A percentile compares a stretch with the other conserved stretches of the same genome.
Evolutionary conservation across 2,888 invertebrate genomes (phyloP).

Genomic region (Volucella zonaria): DNA sequence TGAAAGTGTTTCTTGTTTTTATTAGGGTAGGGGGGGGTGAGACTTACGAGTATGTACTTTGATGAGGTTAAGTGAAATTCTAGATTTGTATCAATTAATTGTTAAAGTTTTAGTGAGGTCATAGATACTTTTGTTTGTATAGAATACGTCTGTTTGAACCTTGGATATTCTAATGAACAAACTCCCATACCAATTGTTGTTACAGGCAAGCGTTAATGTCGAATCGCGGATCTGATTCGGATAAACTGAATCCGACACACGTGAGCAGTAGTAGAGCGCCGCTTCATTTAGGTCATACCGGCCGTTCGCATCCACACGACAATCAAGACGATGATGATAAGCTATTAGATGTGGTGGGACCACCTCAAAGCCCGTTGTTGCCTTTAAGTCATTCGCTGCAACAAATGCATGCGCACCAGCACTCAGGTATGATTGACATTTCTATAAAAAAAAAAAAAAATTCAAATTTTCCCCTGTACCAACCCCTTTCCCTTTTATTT

Average conservation of each 20-base stretch:
- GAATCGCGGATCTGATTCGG: slow-evolving; percentile 83
- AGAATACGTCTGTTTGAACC: slow-evolving; percentile 72
- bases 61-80: slow-evolving; percentile 40
- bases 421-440: slow-evolving; percentile 81
- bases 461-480: background rate
- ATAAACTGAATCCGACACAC: slow-evolving; percentile 84
- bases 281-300: slow-evolving; percentile 81
- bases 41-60: slow-evolving; percentile 47
- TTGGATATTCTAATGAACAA: slow-evolving; percentile 82
- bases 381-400: slow-evolving; percentile 83
- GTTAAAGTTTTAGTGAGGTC: slow-evolving; percentile 17
- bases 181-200: slow-evolving; percentile 81
- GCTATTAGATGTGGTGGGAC: slow-evolving; percentile 93
- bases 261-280: slow-evolving; percentile 83
- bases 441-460: slow-evolving; percentile 16
- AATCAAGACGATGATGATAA: slow-evolving; percentile 91
- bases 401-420: slow-evolving; percentile 83
- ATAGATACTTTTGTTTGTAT: slow-evolving; percentile 40
- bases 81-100: slow-evolving; percentile 50
- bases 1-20: slow-evolving; percentile 36
- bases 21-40: slow-evolving; percentile 1
- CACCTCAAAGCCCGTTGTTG: slow-evolving; percentile 91
- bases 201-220: slow-evolving; percentile 88
- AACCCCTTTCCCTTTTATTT: background rate
- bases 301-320: slow-evolving; percentile 81